These are phyloP conservation scores for Sinocyclocheilus anophthalmus DNA, from an alignment of 2,113 vertebrate species.

Conservation along the genomic window DNA sequence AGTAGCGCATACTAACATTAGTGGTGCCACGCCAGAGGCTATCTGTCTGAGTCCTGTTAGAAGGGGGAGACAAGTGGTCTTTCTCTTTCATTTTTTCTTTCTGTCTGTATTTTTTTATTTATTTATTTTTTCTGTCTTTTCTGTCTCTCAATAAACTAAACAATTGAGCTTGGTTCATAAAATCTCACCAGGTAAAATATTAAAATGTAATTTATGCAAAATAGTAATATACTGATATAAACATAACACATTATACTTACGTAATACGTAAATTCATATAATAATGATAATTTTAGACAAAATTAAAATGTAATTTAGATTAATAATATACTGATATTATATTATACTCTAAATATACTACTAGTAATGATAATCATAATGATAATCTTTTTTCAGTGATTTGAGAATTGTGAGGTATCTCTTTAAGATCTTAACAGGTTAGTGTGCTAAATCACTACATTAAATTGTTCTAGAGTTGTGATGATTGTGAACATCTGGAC, in stretches of 20 bases:
- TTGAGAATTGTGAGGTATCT: not conserved
- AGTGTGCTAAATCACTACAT: not conserved
- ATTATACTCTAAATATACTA: not conserved
- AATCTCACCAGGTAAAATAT: not conserved
- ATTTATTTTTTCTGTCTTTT: not conserved
- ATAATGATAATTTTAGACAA: not conserved
- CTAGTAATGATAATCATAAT: not conserved
- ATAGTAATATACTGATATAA: not conserved
- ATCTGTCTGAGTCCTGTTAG: constrained; percentile 43
- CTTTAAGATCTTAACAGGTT: not conserved
- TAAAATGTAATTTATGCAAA: not conserved
- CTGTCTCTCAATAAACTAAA: not conserved
- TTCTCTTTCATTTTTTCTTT: not conserved
- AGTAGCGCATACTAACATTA: constrained; percentile 49
- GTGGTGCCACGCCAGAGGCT: constrained; percentile 55
- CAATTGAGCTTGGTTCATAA: not conserved
- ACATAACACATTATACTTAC: not conserved
- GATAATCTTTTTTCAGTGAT: not conserved
- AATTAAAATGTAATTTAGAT: not conserved
- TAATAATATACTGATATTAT: not conserved
- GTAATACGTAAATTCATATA: too few species aligned
- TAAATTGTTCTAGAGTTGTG: not conserved
- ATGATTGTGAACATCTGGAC: not conserved
- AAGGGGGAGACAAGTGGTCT: not conserved
- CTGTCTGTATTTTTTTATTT: not conserved